A percentile compares a stretch with the other conserved stretches of the same genome.
Evolutionary conservation across 2,888 invertebrate species (phyloP).

Genomic region (Ceraclea dissimilis): DNA sequence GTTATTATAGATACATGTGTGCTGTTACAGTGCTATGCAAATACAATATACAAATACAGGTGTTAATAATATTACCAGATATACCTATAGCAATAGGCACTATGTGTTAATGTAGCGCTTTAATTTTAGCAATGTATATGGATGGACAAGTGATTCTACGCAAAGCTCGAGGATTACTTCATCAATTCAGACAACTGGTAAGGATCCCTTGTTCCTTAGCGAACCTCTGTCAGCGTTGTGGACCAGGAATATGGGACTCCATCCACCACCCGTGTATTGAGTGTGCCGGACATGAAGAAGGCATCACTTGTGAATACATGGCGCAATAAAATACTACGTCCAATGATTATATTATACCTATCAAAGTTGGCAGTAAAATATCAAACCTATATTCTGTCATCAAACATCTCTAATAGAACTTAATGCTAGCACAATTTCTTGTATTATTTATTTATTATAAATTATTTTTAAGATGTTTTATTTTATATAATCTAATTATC

Average conservation of each 20-base stretch:
- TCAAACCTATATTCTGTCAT: not conserved
- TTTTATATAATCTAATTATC: no score
- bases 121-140: conserved; percentile 84
- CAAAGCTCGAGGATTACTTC: conserved; percentile 84
- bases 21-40: no score
- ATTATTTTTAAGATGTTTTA: no score
- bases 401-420: not conserved
- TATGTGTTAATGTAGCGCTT: no score
- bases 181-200: conserved; percentile 82
- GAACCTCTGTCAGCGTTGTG: conserved; percentile 80
- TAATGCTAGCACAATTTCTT: no score
- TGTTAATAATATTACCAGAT: no score
- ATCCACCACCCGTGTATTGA: conserved; percentile 81
- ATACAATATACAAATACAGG: no score
- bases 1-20: no score
- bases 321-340: conserved; percentile 13
- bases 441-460: no score
- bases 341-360: no score
- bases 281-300: conserved; percentile 66
- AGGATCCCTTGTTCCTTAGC: conserved; percentile 85
- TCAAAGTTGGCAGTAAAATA: no score
- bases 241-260: conserved; percentile 93
- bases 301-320: conserved; percentile 39
- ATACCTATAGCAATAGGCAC: no score
- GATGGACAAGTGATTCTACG: conserved; percentile 83